A percentile compares a stretch with the other conserved stretches of the same genome.
Conservation (phyloP, 2,113 vertebrate genomes). For the Scopus umbretta region DNA sequence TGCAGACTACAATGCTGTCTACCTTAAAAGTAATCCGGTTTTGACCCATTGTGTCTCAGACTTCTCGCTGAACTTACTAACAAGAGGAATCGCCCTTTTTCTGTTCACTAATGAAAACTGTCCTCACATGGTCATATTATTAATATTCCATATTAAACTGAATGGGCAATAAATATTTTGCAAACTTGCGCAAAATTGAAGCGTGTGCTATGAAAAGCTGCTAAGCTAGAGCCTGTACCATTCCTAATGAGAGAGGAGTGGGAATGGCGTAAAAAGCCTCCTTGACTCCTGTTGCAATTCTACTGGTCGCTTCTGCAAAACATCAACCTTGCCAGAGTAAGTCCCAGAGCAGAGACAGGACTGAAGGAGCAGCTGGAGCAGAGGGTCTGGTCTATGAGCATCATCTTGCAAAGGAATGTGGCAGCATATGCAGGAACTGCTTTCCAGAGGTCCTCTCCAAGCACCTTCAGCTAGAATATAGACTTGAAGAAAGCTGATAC, state of each 20-base stretch:
- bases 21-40: not conserved
- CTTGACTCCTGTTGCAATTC: not conserved
- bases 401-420: not conserved
- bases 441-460: not conserved
- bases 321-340: not conserved
- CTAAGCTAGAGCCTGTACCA: not conserved
- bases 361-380: not conserved
- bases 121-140: not conserved
- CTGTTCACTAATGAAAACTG: not conserved
- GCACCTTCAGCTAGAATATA: not conserved
- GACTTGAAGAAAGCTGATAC: not conserved
- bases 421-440: not conserved
- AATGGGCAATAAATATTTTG: not conserved
- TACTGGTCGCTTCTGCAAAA: not conserved
- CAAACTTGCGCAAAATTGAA: not conserved
- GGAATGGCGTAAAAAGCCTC: not conserved
- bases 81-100: not conserved
- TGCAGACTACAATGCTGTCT: not conserved
- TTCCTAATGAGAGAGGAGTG: not conserved
- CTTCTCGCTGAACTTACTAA: not conserved
- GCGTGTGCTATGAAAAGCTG: not conserved
- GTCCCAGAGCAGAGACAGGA: fast-evolving
- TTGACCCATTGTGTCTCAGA: not conserved
- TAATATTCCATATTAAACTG: not conserved
- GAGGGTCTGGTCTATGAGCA: not conserved